These are phyloP conservation scores for Caenorhabditis sp. DNA, from an alignment of 2,888 invertebrate genomes.

Conservation along the genomic window DNA sequence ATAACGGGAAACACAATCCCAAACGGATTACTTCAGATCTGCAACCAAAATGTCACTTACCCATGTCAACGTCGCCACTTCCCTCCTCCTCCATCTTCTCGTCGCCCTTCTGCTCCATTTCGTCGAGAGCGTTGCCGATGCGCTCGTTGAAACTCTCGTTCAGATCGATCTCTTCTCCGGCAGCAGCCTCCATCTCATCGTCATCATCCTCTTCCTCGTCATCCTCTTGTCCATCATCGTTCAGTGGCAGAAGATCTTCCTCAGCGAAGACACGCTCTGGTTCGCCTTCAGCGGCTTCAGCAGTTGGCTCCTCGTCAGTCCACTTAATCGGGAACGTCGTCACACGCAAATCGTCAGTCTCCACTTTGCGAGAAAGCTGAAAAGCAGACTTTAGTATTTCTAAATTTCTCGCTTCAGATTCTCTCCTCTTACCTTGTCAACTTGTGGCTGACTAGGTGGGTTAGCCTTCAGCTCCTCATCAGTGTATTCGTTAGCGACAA, in stretches of 20 bases:
- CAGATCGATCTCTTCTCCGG: conserved; percentile 63
- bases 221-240: conserved; percentile 61
- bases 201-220: conserved; percentile 66
- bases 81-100: conserved; percentile 9
- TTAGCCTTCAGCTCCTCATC: conserved; percentile 95
- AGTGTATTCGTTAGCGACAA: conserved; percentile 97
- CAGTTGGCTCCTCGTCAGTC: conserved; percentile 82
- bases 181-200: conserved; percentile 52
- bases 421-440: conserved; percentile 90
- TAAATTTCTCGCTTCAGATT: background rate
- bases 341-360: conserved; percentile 84
- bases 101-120: background rate
- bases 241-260: conserved; percentile 71
- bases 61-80: conserved; percentile 50
- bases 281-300: conserved; percentile 57
- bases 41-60: conserved; percentile 38
- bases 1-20: background rate
- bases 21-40: background rate
- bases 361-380: conserved; percentile 72
- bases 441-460: conserved; percentile 93
- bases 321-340: conserved; percentile 85
- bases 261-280: conserved; percentile 64
- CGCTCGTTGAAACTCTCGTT: conserved; percentile 59
- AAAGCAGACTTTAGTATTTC: conserved; percentile 11
- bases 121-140: conserved; percentile 31